Evolutionary conservation across 2,888 invertebrate genomes (phyloP).

Genomic region (Cepaea hortensis): DNA sequence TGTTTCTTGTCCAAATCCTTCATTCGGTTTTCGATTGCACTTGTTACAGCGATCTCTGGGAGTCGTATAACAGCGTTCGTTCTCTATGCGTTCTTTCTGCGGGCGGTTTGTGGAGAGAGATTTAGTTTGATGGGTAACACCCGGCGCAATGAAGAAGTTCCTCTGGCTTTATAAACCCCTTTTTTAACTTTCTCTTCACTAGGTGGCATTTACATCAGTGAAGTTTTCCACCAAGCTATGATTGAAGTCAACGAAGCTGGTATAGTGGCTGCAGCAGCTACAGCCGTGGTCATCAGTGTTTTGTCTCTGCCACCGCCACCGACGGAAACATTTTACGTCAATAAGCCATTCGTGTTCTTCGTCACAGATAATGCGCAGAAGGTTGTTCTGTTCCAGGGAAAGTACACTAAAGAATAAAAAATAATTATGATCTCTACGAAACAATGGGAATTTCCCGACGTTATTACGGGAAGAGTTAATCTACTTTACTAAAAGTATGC

Average conservation of each 20-base stretch:
- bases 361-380: not conserved
- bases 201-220: not conserved
- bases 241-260: constrained; percentile 12
- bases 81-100: no score
- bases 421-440: not conserved
- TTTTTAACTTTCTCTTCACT: not conserved
- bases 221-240: not conserved
- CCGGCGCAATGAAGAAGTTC: no score
- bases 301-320: not conserved
- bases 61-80: no score
- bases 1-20: no score
- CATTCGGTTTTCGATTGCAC: no score
- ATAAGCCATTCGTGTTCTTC: not conserved
- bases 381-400: not conserved
- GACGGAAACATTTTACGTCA: not conserved
- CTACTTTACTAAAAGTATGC: no score
- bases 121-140: no score
- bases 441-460: no score
- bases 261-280: not conserved
- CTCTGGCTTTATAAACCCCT: no score
- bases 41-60: no score
- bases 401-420: not conserved
- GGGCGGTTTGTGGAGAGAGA: no score
- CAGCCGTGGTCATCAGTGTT: not conserved
- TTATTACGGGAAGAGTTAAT: no score